phyloP scores from a whole-genome alignment of 2,113 vertebrate species.

The Ammospiza caudacuta region DNA sequence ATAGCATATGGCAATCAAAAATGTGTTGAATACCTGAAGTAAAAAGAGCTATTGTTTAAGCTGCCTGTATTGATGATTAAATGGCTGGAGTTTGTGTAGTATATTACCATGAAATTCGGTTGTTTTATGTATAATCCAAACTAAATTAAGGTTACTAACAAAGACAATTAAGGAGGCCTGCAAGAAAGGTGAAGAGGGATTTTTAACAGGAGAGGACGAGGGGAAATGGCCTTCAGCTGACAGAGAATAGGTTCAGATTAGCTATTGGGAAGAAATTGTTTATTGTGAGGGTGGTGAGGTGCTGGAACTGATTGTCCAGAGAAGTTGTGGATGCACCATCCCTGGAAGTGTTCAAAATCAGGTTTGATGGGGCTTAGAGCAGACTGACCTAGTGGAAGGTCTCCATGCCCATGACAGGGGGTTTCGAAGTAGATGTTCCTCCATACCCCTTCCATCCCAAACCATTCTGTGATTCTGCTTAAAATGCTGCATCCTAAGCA shows the following conservation, averaged over 20 bases:
- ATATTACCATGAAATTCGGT: not conserved
- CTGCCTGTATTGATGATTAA: not conserved
- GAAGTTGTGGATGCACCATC: not conserved
- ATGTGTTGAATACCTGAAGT: not conserved
- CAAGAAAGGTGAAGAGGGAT: not conserved
- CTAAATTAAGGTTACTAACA: not conserved
- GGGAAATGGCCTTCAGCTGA: not conserved
- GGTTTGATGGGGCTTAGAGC: not conserved
- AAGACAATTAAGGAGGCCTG: not conserved
- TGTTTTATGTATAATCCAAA: not conserved
- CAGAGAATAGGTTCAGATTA: not conserved
- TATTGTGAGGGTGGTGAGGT: not conserved
- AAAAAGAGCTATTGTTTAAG: not conserved
- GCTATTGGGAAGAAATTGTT: not conserved
- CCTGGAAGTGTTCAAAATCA: not conserved
- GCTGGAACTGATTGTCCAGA: not conserved
- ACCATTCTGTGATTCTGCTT: not conserved
- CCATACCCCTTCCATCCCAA: not conserved
- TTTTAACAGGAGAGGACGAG: not conserved
- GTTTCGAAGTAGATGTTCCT: not conserved
- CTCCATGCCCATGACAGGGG: accelerated
- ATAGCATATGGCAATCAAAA: not conserved
- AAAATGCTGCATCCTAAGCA: not conserved
- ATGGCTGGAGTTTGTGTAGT: not conserved
- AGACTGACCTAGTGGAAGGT: not conserved